These are phyloP conservation scores for Thumatha senex DNA, from an alignment of 2,888 invertebrate genomes.

Conservation along the genomic window DNA sequence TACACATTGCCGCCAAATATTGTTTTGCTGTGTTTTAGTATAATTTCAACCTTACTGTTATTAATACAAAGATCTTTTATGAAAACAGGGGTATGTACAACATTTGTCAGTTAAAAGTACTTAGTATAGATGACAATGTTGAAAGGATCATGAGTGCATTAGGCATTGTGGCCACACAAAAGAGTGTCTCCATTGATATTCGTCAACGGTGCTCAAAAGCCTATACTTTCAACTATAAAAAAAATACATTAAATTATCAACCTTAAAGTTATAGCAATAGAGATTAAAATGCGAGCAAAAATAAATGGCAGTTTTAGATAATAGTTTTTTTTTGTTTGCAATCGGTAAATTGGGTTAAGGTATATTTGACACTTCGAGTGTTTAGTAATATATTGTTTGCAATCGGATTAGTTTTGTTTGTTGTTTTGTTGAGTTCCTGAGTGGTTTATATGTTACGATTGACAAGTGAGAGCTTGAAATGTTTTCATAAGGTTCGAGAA, in stretches of 20 bases:
- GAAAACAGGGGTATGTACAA: constrained; percentile 6
- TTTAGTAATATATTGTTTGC: constrained; percentile 60
- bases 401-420: constrained; percentile 66
- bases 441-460: constrained; percentile 24
- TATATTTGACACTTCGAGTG: constrained; percentile 66
- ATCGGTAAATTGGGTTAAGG: constrained; percentile 72
- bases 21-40: not conserved
- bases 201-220: constrained; percentile 63
- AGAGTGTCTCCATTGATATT: constrained; percentile 56
- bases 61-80: not conserved
- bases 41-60: constrained; percentile 22
- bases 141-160: constrained; percentile 80
- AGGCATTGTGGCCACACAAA: constrained; percentile 72
- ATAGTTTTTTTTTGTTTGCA: constrained; percentile 45
- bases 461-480: too few relatives aligned
- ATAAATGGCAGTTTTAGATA: constrained; percentile 18
- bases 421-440: constrained; percentile 50
- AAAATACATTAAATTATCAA: constrained; percentile 13
- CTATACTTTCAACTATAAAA: constrained; percentile 10
- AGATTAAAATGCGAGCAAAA: constrained; percentile 1
- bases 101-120: constrained; percentile 52
- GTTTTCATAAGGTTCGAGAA: too few relatives aligned
- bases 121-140: constrained; percentile 78
- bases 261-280: constrained; percentile 25
- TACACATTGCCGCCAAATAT: not conserved